Evolutionary conservation across 2,113 vertebrate species (phyloP).

Genomic region (Danio rerio): GRCz12tu NC_133189.1:1492001-1492500

Average conservation of each 20-base stretch:
- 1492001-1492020: no score
- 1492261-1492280: not conserved
- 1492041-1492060: not conserved
- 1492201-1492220: not conserved
- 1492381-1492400: slow-evolving; percentile 7
- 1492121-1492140: no score
- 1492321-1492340: not conserved
- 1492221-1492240: not conserved
- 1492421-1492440: not conserved
- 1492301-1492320: not conserved
- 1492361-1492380: not conserved
- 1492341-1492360: not conserved
- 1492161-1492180: not conserved
- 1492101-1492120: not conserved
- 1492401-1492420: not conserved
- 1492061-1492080: not conserved
- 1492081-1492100: not conserved
- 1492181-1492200: not conserved
- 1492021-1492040: no score
- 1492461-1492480: no score
- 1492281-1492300: not conserved
- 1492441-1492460: not conserved
- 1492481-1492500: no score
- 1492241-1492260: not conserved
- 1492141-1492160: not conserved